Base-by-base conservation (phyloP, 2,113 vertebrate species). In the Spea multiplicata region DNA sequence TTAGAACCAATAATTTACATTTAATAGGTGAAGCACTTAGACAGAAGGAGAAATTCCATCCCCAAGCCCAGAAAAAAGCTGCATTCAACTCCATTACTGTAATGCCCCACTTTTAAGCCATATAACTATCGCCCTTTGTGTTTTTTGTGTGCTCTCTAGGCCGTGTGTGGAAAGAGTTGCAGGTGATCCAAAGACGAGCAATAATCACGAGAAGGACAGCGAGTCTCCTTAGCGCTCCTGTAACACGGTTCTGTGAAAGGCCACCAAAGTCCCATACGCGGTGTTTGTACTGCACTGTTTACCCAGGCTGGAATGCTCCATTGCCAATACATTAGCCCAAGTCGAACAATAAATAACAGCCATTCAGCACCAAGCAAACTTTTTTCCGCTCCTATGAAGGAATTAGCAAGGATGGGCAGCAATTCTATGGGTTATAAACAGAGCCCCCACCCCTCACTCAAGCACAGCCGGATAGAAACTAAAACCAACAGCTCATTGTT, bases 291-390 rank as follows among this genome's bases (percentile, higher is more conserved):
- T 66, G 70, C 71, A 46, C 61, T 79, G 71, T 79, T 79, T 79
- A 9, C 77, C 73, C 50, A 79, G 50, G 70, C 61, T 73, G 70
- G 70, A 73, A 79, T 79, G 77, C 77, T 73, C 70, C 77, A 79
- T 73, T 73, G 70, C 70, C 70, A 59, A 57, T 73, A 79, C 77
- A 73, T 79, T 79, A 73, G 78, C 71, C 78, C 71, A 74, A 80
- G 78, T 62, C 50, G 46, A 74, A 80, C 44, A 74, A 80, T 73
- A 80, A 80, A 73, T 80, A 80, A 73, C 70, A 80, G 61, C 77
- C 71, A 79, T 80, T 80, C 78, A 74, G 78, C 78, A 61, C 71
- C 71, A 49, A 80, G 70, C 52, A 80, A 73, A 80, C 71, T 73
- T 80, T 72, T 59, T 80, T 74, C 78, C 71, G 65, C 71, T 80